Evolutionary conservation across 2,113 vertebrate species (phyloP).

Genomic region (Ranitomeya imitator): DNA sequence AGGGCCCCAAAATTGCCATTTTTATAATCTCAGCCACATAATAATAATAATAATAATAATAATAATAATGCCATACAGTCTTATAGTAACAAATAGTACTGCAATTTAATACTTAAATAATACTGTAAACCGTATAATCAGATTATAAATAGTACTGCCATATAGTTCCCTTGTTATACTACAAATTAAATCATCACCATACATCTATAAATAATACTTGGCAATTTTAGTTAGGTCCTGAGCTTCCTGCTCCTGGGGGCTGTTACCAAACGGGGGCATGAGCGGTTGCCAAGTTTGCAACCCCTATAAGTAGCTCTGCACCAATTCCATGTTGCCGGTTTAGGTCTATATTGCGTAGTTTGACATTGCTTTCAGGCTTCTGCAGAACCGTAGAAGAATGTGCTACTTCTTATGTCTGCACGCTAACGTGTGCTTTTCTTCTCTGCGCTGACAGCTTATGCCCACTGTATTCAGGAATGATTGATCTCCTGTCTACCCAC

Average conservation of each 20-base stretch:
- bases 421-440: neutral
- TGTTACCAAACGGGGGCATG: neutral
- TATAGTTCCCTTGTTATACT: neutral
- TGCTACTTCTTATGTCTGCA: neutral
- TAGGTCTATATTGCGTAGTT: neutral
- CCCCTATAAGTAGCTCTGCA: neutral
- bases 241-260: too few species aligned
- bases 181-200: neutral
- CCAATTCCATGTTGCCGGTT: neutral
- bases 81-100: neutral
- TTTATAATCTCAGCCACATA: too few species aligned
- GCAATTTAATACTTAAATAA: neutral
- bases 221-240: neutral
- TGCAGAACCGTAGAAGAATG: neutral
- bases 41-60: too few species aligned
- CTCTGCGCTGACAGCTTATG: conserved; percentile 3
- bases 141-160: too few species aligned
- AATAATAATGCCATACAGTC: neutral
- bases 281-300: neutral
- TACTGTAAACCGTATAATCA: too few species aligned
- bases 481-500: conserved; percentile 21
- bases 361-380: neutral
- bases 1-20: too few species aligned
- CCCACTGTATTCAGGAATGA: neutral
- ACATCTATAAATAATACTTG: neutral